These are phyloP conservation scores for Eonycteris spelaea DNA, from an alignment of 2,113 vertebrate species.

Conservation along the genomic window DNA sequence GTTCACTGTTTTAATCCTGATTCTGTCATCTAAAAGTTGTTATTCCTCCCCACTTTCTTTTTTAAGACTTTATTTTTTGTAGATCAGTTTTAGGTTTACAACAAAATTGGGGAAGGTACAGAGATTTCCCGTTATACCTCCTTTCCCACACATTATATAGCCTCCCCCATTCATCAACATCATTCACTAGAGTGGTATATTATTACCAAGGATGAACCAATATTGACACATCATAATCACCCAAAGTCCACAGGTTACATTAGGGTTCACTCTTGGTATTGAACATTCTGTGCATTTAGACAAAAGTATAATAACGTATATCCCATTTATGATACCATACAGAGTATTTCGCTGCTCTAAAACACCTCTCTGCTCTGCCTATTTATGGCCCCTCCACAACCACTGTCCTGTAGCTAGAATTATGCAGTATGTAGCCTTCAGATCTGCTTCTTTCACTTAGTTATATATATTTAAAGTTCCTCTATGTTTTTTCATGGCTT, in stretches of 20 bases:
- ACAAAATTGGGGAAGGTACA: neutral
- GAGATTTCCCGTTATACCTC: neutral
- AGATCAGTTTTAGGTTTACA: no score
- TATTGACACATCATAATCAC: neutral
- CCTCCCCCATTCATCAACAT: neutral
- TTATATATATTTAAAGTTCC: no score
- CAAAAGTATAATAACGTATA: neutral
- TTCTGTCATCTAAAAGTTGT: neutral
- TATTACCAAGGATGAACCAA: neutral
- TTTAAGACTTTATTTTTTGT: neutral
- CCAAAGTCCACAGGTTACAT: neutral
- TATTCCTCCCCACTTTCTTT: neutral
- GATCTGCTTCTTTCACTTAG: no score
- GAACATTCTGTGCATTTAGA: neutral
- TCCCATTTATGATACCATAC: neutral
- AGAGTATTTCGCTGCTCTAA: neutral
- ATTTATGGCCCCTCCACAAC: neutral
- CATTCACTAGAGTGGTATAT: neutral
- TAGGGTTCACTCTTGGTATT: neutral
- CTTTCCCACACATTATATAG: neutral
- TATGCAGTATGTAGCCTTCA: no score
- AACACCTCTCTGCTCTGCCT: neutral
- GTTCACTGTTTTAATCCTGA: neutral
- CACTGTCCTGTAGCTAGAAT: neutral
- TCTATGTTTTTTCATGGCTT: no score